Base-by-base conservation (phyloP, 2,113 vertebrate species). In the Dipodomys spectabilis region DNA sequence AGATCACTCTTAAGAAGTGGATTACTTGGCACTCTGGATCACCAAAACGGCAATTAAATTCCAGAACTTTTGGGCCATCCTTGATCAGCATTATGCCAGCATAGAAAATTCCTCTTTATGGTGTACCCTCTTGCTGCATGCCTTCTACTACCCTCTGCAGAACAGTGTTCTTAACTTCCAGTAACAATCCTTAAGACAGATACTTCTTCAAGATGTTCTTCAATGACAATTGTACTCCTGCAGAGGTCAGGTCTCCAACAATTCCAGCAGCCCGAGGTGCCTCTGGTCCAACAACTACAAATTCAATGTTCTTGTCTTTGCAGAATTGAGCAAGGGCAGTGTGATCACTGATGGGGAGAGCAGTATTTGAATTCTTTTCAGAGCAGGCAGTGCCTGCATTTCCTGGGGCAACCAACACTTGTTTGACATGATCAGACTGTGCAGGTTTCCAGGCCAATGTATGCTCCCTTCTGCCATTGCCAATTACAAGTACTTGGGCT, bases 41-140 rank as follows among this genome's bases (percentile, higher is more conserved):
- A 82, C 99, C 99, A 13, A 99, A 99, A 87, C 99, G 99, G 95
- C 99, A 99, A 97, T 99, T 99, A 96, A 99, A 99, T 95, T 99
- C 99, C 8, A 99, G 98, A 79, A 99, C 99, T 96, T 99, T 99
- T 1, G 98, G 98, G 25, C 99, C 99, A 94, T 98, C 98, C 92
- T 98, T 98, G 83, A 99, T 99, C 84, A 99, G 97, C 99, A 99
- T 99, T 97, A 99, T 97, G 6, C 99, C 99, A 60, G 99, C 99
- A 69, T 99, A 99, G 71, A 99, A 98, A 81, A 99, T 98, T 67
- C 99, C 99, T 99, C 93, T 2, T 89, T 99, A 99, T 0, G 99
- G 99, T 2, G 96, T 69, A 2, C 99, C 99, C 92, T 99, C 99
- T 95, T 98, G 98, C 91, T 96, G 98, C 99, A 99, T 99, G 81